A percentile compares a stretch with the other conserved stretches of the same genome.
Conservation (phyloP, 2,888 invertebrate species). For the Drosophila ezoana region DNA sequence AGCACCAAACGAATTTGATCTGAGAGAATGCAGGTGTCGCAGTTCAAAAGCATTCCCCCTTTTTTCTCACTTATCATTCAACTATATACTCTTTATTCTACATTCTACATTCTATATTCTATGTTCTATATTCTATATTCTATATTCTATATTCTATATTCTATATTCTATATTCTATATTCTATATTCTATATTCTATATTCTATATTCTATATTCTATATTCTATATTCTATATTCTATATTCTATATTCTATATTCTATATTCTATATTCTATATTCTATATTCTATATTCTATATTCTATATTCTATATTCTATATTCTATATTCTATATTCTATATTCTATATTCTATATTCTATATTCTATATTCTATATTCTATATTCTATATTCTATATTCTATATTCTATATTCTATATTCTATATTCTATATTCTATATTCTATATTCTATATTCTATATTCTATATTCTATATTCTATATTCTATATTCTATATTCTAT, state of each 20-base stretch:
- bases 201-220: conserved; percentile 1
- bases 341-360: not conserved
- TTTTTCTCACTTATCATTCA: too few species aligned
- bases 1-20: not conserved
- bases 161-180: not conserved
- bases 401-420: not conserved
- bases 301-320: not conserved
- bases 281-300: conserved; percentile 1
- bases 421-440: not conserved
- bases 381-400: conserved; percentile 1
- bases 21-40: not conserved
- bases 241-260: conserved; percentile 1
- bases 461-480: not conserved
- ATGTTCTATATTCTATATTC: not conserved
- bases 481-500: too few species aligned
- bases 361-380: not conserved
- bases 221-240: conserved; percentile 1
- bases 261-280: conserved; percentile 1
- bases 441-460: not conserved
- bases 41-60: not conserved
- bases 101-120: not conserved
- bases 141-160: not conserved
- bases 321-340: not conserved
- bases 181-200: not conserved
- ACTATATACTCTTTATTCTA: too few species aligned